A percentile compares a stretch with the other conserved stretches of the same genome.
These are phyloP conservation scores for Erythrocebus patas DNA, from an alignment of 2,113 vertebrate genomes.

Conservation along the genomic window DNA sequence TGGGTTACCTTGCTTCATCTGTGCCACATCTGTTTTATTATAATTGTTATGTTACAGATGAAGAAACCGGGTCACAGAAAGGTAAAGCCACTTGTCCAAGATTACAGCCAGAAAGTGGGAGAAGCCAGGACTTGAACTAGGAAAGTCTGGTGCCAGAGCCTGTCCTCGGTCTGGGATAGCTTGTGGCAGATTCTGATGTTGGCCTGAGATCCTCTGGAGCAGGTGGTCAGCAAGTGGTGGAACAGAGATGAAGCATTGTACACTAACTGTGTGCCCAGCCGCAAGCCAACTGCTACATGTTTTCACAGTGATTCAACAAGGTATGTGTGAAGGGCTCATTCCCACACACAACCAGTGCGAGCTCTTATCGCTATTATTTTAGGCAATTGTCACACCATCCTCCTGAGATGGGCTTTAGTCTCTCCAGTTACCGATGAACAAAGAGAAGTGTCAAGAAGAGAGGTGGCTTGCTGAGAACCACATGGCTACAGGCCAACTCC, in stretches of 20 bases:
- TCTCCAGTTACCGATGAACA: neutral
- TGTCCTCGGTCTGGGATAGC: neutral
- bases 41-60: neutral
- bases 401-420: neutral
- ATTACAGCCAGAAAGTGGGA: neutral
- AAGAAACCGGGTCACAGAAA: neutral
- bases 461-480: neutral
- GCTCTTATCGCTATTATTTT: neutral
- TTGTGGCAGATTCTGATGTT: neutral
- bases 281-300: fast-evolving
- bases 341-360: neutral
- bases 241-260: neutral
- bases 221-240: neutral
- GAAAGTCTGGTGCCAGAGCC: neutral
- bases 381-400: neutral
- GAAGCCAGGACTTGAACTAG: neutral
- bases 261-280: neutral
- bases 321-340: neutral
- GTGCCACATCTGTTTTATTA: neutral
- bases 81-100: neutral
- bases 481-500: neutral
- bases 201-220: neutral
- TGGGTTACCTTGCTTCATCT: neutral
- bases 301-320: neutral
- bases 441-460: neutral